Conservation (phyloP, 2,113 vertebrate species). For the Spea bombifrons region DNA sequence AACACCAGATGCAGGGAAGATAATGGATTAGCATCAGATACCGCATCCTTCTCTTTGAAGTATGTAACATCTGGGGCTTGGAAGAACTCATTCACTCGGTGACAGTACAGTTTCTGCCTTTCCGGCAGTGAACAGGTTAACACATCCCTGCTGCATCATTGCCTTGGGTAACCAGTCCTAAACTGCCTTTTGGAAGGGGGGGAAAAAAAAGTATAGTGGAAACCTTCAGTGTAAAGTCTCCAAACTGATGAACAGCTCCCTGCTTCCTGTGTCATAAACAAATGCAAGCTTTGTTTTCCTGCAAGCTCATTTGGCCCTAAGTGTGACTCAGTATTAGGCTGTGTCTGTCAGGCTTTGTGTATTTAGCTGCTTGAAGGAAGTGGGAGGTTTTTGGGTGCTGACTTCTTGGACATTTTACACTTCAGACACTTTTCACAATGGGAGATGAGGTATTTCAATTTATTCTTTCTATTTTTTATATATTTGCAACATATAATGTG, state of each 20-base stretch:
- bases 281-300: conserved; percentile 72
- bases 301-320: conserved; percentile 63
- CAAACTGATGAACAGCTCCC: conserved; percentile 65
- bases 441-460: conserved; percentile 74
- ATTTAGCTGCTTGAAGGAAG: conserved; percentile 70
- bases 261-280: conserved; percentile 75
- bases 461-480: conserved; percentile 11
- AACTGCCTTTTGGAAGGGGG: conserved; percentile 34
- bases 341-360: conserved; percentile 60
- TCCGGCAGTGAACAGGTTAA: conserved; percentile 10
- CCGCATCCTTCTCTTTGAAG: neutral
- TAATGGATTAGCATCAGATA: neutral
- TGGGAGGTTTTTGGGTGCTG: conserved; percentile 63
- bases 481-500: conserved; percentile 28
- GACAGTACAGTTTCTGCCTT: neutral
- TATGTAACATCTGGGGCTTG: neutral
- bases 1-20: neutral
- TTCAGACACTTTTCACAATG: conserved; percentile 71
- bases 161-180: conserved; percentile 3
- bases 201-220: conserved; percentile 53
- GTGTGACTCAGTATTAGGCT: conserved; percentile 75
- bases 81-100: neutral
- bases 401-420: conserved; percentile 61
- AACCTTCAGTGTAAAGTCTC: conserved; percentile 54
- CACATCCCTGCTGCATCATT: conserved; percentile 18